Evolutionary conservation across 2,888 invertebrate genomes (phyloP), one percentile per base, ranked within the genome.

Genomic region (Drosophila hawaiiensis): DNA sequence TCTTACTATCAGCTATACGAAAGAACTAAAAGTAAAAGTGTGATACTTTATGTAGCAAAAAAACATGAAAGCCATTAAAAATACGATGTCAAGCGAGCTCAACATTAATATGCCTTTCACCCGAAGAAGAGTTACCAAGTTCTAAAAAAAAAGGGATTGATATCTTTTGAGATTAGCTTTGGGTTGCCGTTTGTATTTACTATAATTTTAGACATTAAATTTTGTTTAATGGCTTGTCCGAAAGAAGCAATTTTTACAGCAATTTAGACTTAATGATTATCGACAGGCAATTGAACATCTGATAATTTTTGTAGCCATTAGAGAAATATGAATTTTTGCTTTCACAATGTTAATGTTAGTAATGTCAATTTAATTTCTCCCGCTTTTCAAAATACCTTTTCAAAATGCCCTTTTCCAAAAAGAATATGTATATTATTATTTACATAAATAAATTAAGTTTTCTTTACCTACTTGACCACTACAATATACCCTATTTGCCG

Each of bases 11-110:
- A 63, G 70, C 64, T 58, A 50, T 64, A 64, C 37, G 41, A 69
- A 55, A 33, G 25, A 22, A 28, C 28, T 47, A 82, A 82, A 82
- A 89, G 80, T 87, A 89, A 89, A 87, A 87, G 88, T 89, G 85
- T 85, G 69, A 59, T 84, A 67, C 59, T 67, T 56, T 66, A 68
- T 72, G 77, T 80, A 68, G 59, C 33, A 63, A 35, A n/a, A 4
- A 5, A 41, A 0, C 69, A 53, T 59, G 62, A 80, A 67, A 67
- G 39, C 55, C 68, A 70, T 78, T 62, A 75, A 68, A 76, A 78
- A 78, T 78, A 22, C 55, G 10, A 29, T 25, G 41, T 41, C 1
- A 19, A 55, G 35, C n/a, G 31, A 28, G 19, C 60, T 22, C 56
- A 76, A 37, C 67, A 43, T 10, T 3, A 2, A 61, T 58, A 68